Evolutionary conservation across 2,113 vertebrate species (phyloP), one percentile per base, ranked within the genome.

Genomic region (Calypte anna): DNA sequence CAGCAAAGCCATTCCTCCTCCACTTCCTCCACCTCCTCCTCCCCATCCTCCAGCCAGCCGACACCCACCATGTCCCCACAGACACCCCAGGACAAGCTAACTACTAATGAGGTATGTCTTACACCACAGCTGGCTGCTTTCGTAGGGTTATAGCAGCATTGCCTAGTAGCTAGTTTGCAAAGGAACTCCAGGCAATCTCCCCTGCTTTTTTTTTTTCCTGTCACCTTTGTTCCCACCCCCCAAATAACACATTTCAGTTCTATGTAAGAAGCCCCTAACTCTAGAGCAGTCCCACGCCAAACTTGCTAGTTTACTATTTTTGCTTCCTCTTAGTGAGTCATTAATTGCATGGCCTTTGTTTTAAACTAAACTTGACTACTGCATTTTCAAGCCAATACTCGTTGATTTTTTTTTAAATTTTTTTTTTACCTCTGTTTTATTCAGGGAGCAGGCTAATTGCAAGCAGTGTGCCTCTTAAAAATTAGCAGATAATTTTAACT

Each of bases 1-100:
- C 99, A 99, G 98, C 99, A 99, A 99, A 99, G 99, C 98, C 99
- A 99, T 98, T 99, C 99, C 98, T 99, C 99, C 98, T 98, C 99
- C 98, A 98, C 99, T 97, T 98, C 98, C 98, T 98, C 98, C 97
- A 98, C 98, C 97, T 98, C 98, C 88, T 98, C 98, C 96, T 98
- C 98, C 98, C 98, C 99, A 97, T 98, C 99, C 97, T 99, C 99
- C 98, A 98, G 98, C 98, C 98, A 99, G 95, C 98, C 98, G 98
- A 99, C 99, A 98, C 99, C 98, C 98, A 98, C 98, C 98, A 98
- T 99, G 98, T 99, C 99, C 98, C 99, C 99, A 97, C 99, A 99
- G 98, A 98, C 98, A 98, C 98, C 99, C 98, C 98, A 99, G 99
- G 99, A 99, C 98, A 99, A 98, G 98, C 98, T 99, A 96, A 98